Base-by-base conservation (phyloP, 2,888 invertebrate species). In the Ischnura elegans region DNA sequence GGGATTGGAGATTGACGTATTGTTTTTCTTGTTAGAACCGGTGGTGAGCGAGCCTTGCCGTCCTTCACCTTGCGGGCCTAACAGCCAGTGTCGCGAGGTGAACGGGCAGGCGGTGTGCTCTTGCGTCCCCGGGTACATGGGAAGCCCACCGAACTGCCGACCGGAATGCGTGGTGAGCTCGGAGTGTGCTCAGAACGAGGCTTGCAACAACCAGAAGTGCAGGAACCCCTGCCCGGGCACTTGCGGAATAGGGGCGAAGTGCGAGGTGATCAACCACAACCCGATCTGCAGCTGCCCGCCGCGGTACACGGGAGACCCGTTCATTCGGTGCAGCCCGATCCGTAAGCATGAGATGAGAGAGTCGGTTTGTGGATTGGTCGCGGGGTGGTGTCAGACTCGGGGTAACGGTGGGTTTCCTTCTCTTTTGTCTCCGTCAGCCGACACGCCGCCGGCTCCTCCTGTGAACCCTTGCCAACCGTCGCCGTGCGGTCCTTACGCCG, bases 221-320 rank as follows among this genome's bases (percentile, higher is more conserved):
- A 95, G 95, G 5, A 96, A 96, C 94, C 97, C 97, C 5, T 97
- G 97, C 94, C 96, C 96, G 0, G 97, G 96, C 51, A 96, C 96
- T 2, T 97, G 97, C 95, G 97, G 97, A 66, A 96, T 97, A 93
- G 97, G 97, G 95, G 97, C 98, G 6, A 96, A 97, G 94, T 98
- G 98, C 95, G 97, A 97, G 94, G 97, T 97, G 21, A 96, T 97
- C 86, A 98, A 98, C 95, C 98, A 98, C 95, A 97, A 97, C 94
- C 98, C 98, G 0, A 97, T 98, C 94, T 98, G 98, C 95, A 97
- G 97, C 93, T 98, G 98, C 95, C 96, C 96, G 86, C 96, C 95
- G 94, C 97, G 97, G 84, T 98, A 97, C 95, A 97, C 97, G 95
- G 98, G 98, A 94, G 98, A 98, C 96, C 98, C 98, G 87, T 98